phyloP scores from a whole-genome alignment of 2,113 vertebrate genomes.

The Forbesichthys agassizii region DNA sequence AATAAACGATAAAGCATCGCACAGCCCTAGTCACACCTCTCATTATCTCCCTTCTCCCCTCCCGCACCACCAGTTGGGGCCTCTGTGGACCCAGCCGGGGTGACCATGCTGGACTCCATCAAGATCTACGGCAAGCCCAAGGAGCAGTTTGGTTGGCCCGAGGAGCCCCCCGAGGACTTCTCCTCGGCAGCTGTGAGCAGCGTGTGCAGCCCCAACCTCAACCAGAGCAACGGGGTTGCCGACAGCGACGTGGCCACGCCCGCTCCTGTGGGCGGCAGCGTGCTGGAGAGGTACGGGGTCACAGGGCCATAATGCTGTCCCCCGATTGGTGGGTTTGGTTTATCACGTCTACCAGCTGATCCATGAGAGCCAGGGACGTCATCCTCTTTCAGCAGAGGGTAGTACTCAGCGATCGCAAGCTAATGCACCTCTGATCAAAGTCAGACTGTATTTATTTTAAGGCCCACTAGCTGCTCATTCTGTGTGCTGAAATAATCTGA shows the following conservation, averaged over 20 bases:
- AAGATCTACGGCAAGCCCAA: constrained; percentile 99
- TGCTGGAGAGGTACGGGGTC: constrained; percentile 89
- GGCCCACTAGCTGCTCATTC: no score
- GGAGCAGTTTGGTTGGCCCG: constrained; percentile 98
- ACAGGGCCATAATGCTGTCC: no score
- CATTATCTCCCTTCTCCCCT: no score
- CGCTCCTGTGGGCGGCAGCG: constrained; percentile 83
- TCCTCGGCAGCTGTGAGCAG: constrained; percentile 92
- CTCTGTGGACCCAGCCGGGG: constrained; percentile 95
- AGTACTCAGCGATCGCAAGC: no score
- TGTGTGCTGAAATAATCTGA: no score
- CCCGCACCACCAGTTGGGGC: constrained; percentile 83
- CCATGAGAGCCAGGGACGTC: not conserved
- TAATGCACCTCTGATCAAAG: no score
- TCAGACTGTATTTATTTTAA: no score
- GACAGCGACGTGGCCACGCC: constrained; percentile 85
- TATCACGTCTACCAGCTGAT: not conserved
- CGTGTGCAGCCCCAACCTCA: constrained; percentile 91
- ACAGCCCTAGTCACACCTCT: no score
- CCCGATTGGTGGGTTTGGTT: no score
- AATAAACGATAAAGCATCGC: no score
- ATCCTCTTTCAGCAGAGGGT: no score
- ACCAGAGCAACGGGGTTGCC: constrained; percentile 85
- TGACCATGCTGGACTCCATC: constrained; percentile 98
- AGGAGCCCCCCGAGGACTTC: constrained; percentile 96